Conservation (phyloP, 2,797 vertebrate species). For the Lagorchestes hirsutus region DNA sequence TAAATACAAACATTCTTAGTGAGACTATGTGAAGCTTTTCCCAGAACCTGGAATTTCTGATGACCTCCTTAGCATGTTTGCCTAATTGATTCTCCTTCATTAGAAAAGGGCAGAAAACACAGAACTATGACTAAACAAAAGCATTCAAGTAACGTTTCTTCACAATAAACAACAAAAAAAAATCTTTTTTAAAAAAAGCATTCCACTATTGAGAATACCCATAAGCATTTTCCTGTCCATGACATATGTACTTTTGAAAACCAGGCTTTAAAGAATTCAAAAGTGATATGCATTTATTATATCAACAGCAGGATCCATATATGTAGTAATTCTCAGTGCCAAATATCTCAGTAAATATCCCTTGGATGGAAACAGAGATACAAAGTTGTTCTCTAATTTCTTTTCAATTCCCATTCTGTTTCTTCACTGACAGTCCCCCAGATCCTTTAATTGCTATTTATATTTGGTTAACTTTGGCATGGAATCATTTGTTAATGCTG, state of each 20-base stretch:
- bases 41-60: conserved; percentile 56
- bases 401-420: background rate
- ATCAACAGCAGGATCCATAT: background rate
- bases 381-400: background rate
- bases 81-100: conserved; percentile 35
- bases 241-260: conserved; percentile 1
- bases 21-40: conserved; percentile 27
- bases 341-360: background rate
- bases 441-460: conserved; percentile 4
- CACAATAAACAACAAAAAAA: conserved; percentile 58
- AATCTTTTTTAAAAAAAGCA: conserved; percentile 18
- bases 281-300: conserved; percentile 9
- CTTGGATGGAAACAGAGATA: background rate
- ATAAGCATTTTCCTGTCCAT: conserved; percentile 50
- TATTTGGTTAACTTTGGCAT: background rate
- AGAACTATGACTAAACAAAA: conserved; percentile 38
- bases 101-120: conserved; percentile 50
- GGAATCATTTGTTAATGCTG: background rate
- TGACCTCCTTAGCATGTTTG: conserved; percentile 43
- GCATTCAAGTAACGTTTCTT: conserved; percentile 50
- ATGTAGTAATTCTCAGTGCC: background rate
- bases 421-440: background rate
- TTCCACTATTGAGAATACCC: conserved; percentile 41
- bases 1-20: conserved; percentile 12
- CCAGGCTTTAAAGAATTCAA: conserved; percentile 25